Percentiles rank a stretch among this genome's conserved stretches.
Conservation (phyloP, 2,888 invertebrate species). For the Zelleria hepariella region DNA sequence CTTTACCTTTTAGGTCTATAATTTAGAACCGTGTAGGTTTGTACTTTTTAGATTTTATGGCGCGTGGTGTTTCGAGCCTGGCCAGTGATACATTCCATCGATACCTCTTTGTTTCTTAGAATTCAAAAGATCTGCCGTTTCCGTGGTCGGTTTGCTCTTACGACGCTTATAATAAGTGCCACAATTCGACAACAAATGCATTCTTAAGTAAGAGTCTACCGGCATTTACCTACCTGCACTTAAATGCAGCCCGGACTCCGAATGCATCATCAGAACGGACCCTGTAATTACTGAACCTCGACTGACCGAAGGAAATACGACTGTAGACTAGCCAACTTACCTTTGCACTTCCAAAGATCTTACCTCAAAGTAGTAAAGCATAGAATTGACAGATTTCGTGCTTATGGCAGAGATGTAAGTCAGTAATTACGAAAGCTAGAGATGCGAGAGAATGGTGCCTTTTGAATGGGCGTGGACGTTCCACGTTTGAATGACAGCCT, state of each 20-base stretch:
- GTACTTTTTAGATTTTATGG: background rate
- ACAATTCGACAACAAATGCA: background rate
- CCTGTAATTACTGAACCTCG: constrained; percentile 46
- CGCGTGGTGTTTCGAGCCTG: background rate
- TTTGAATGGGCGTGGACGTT: constrained; percentile 38
- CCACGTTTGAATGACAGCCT: constrained; percentile 47
- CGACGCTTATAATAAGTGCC: background rate
- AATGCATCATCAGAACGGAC: constrained; percentile 40
- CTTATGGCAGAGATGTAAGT: background rate
- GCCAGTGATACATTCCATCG: background rate
- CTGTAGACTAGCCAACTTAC: background rate
- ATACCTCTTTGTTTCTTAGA: background rate
- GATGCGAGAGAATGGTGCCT: constrained; percentile 14
- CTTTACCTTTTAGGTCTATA: background rate
- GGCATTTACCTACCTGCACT: background rate
- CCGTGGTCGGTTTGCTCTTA: background rate
- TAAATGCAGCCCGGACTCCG: constrained; percentile 16
- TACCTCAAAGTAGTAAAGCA: background rate
- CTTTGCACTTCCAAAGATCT: background rate
- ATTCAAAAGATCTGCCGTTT: background rate
- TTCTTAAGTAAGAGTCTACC: background rate
- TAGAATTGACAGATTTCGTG: background rate
- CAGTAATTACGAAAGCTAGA: constrained; percentile 36
- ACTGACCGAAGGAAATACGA: constrained; percentile 36
- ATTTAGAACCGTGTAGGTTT: background rate